phyloP scores from a whole-genome alignment of 2,888 invertebrate species.

The Coelinius sp. region DNA sequence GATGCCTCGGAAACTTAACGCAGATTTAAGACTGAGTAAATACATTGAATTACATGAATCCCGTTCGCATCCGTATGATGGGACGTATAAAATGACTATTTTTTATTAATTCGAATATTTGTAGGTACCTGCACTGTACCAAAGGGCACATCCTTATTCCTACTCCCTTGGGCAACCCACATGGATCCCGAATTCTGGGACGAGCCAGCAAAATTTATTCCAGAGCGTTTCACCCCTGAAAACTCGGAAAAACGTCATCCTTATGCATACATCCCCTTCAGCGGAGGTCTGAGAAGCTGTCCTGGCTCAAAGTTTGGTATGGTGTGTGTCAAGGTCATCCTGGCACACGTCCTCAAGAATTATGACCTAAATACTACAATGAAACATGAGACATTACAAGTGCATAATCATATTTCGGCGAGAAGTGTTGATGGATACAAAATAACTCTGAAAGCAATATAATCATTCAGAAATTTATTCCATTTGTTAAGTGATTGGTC shows the following conservation, averaged over 20 bases:
- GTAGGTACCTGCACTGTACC: slow-evolving; percentile 50
- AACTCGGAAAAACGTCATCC: slow-evolving; percentile 49
- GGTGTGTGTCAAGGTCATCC: slow-evolving; percentile 49
- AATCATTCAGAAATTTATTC: neutral
- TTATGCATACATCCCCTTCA: slow-evolving; percentile 51
- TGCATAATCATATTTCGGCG: slow-evolving; percentile 49
- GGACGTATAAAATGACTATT: too few relatives aligned
- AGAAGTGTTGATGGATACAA: slow-evolving; percentile 47
- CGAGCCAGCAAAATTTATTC: slow-evolving; percentile 52
- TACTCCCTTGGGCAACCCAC: slow-evolving; percentile 47
- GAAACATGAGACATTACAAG: slow-evolving; percentile 41
- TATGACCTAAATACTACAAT: slow-evolving; percentile 40
- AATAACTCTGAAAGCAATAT: slow-evolving; percentile 41
- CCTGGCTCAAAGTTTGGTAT: slow-evolving; percentile 49
- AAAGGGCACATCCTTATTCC: slow-evolving; percentile 48
- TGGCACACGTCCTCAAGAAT: slow-evolving; percentile 48
- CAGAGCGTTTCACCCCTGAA: slow-evolving; percentile 53
- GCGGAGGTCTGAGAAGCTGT: slow-evolving; percentile 47
- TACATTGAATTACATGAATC: neutral
- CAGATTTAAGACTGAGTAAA: slow-evolving; percentile 15
- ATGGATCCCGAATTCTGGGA: slow-evolving; percentile 49
- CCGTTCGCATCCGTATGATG: too few relatives aligned
- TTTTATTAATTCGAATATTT: neutral
- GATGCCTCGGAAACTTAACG: slow-evolving; percentile 1
- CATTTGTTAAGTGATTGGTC: neutral